These are phyloP conservation scores for Crossaster papposus DNA, from an alignment of 53 echinoderm and acorn worm genomes.

Conservation along the genomic window DNA sequence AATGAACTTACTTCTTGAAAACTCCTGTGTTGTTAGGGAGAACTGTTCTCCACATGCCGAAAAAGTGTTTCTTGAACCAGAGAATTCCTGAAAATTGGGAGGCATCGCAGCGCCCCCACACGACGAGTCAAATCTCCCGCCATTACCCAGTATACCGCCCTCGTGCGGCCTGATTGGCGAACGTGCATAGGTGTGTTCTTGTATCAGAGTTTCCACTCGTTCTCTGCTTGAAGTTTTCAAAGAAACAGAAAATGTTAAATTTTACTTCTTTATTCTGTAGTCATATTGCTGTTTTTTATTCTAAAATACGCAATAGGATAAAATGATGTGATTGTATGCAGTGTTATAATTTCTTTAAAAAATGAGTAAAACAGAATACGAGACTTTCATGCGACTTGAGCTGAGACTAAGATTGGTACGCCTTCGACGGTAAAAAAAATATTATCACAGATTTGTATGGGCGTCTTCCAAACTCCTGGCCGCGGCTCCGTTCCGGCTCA, in stretches of 20 bases:
- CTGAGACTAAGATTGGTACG: no score
- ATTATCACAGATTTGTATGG: no score
- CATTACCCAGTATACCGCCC: conserved; percentile 51
- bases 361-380: no score
- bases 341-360: no score
- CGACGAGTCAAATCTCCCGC: not conserved
- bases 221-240: conserved; percentile 61
- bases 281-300: not conserved
- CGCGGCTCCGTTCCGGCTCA: no score
- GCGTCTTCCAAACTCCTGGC: no score
- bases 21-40: conserved; percentile 11
- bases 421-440: no score
- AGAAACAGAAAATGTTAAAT: conserved; percentile 4
- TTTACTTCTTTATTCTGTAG: not conserved
- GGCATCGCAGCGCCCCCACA: conserved; percentile 11
- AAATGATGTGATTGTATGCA: not conserved
- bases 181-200: conserved; percentile 85
- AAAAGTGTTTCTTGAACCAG: not conserved
- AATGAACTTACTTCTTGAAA: conserved; percentile 36
- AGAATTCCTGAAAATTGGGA: not conserved
- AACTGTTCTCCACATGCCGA: conserved; percentile 25
- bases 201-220: conserved; percentile 71
- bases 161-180: conserved; percentile 72
- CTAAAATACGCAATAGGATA: not conserved
- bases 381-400: no score